phyloP scores from a whole-genome alignment of 1,140 invertebrate genomes.

The Drusus annulatus region DNA sequence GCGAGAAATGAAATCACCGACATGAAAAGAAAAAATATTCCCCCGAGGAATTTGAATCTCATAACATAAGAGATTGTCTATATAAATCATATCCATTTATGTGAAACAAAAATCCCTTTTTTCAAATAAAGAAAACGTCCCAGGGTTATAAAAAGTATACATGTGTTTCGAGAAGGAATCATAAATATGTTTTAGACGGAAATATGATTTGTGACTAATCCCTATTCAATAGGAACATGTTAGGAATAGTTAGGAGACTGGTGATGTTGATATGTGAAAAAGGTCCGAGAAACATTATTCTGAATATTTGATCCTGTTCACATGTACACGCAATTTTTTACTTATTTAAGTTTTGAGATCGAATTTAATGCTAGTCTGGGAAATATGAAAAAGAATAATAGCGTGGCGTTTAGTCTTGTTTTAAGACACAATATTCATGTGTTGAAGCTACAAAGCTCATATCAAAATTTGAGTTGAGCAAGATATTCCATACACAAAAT shows the following conservation, averaged over 20 bases:
- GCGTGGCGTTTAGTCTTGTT: too few species aligned
- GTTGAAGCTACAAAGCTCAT: too few species aligned
- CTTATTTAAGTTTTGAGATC: too few species aligned
- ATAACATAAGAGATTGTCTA: conserved; percentile 42
- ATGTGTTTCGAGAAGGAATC: conserved; percentile 27
- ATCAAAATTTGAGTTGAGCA: too few species aligned
- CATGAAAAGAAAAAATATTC: conserved; percentile 38
- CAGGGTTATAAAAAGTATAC: conserved; percentile 28
- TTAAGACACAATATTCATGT: too few species aligned
- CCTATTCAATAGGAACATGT: conserved; percentile 25
- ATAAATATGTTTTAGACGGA: conserved; percentile 22
- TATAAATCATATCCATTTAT: conserved; percentile 46
- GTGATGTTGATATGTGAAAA: too few species aligned
- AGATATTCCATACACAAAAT: too few species aligned
- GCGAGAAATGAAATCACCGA: conserved; percentile 41
- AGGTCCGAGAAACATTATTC: too few species aligned
- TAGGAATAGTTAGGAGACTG: neutral
- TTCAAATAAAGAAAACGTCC: conserved; percentile 20
- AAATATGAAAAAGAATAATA: too few species aligned
- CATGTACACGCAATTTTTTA: too few species aligned
- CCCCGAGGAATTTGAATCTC: conserved; percentile 42
- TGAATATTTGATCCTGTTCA: too few species aligned
- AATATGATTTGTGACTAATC: conserved; percentile 38
- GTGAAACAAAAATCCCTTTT: conserved; percentile 45
- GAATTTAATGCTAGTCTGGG: too few species aligned